These are phyloP conservation scores for Caranx melampygus DNA, from an alignment of 2,113 vertebrate genomes.

Conservation along the genomic window DNA sequence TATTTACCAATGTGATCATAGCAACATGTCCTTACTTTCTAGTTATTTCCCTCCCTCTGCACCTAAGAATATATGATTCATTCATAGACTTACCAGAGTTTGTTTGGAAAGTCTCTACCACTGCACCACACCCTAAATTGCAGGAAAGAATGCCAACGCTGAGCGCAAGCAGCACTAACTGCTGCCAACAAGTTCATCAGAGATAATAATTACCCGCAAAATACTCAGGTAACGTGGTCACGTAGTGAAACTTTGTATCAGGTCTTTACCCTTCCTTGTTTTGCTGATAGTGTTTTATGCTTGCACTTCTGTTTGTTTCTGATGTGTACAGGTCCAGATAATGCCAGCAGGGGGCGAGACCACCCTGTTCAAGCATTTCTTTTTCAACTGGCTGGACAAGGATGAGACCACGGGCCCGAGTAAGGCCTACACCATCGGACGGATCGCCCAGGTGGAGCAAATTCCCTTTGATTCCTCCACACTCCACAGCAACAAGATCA, in stretches of 20 bases:
- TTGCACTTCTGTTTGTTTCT: neutral
- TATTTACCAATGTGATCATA: slow-evolving; percentile 7
- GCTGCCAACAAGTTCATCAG: slow-evolving; percentile 75
- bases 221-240: slow-evolving; percentile 73
- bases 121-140: neutral
- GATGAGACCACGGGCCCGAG: slow-evolving; percentile 74
- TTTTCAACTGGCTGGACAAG: slow-evolving; percentile 82
- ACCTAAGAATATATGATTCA: neutral
- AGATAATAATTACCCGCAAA: slow-evolving; percentile 72
- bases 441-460: slow-evolving; percentile 74
- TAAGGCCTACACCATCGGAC: slow-evolving; percentile 67
- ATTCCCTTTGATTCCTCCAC: slow-evolving; percentile 80
- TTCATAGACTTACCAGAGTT: neutral
- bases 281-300: neutral
- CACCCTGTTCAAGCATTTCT: slow-evolving; percentile 84
- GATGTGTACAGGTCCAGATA: slow-evolving; percentile 73
- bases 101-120: neutral
- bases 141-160: slow-evolving; percentile 69
- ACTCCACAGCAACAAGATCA: slow-evolving; percentile 74
- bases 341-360: slow-evolving; percentile 78
- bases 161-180: slow-evolving; percentile 75
- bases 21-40: neutral
- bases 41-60: neutral
- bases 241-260: neutral
- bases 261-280: neutral